Conservation (phyloP, 2,888 invertebrate genomes). For the Phyllotreta striolata region DNA sequence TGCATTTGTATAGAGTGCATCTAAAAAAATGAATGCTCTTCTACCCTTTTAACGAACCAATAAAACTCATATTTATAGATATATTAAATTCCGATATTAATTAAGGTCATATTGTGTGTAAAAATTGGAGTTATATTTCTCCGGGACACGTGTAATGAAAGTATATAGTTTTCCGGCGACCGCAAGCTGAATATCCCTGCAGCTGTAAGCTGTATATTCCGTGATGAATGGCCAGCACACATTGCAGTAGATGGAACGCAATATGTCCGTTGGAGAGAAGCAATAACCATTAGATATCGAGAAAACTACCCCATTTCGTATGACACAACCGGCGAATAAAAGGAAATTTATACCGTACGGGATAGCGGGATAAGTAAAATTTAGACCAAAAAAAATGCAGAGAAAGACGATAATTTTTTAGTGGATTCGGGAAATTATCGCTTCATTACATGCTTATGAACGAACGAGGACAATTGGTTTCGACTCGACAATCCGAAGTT, state of each 20-base stretch:
- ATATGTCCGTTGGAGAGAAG: conserved; percentile 68
- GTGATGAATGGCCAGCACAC: conserved; percentile 68
- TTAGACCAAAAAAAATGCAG: conserved; percentile 23
- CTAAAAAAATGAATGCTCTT: no score
- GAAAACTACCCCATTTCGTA: conserved; percentile 69
- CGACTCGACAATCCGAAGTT: no score
- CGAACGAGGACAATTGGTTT: no score
- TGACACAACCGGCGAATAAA: conserved; percentile 69
- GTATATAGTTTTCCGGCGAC: conserved; percentile 47
- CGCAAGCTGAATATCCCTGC: conserved; percentile 52
- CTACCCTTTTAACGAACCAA: no score
- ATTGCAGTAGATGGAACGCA: conserved; percentile 69
- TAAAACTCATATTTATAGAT: no score
- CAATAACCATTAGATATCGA: conserved; percentile 70
- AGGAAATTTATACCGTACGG: conserved; percentile 65
- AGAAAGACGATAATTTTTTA: no score
- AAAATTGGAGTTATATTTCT: background rate
- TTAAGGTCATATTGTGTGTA: background rate
- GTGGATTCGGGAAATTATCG: no score
- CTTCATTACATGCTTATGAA: no score
- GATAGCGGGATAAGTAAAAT: conserved; percentile 53
- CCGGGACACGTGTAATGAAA: conserved; percentile 1
- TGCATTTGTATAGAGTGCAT: no score
- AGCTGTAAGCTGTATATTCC: conserved; percentile 47
- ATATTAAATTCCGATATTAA: background rate